These are phyloP conservation scores for Lethrus apterus DNA, from an alignment of 1,140 invertebrate genomes.

Conservation along the genomic window DNA sequence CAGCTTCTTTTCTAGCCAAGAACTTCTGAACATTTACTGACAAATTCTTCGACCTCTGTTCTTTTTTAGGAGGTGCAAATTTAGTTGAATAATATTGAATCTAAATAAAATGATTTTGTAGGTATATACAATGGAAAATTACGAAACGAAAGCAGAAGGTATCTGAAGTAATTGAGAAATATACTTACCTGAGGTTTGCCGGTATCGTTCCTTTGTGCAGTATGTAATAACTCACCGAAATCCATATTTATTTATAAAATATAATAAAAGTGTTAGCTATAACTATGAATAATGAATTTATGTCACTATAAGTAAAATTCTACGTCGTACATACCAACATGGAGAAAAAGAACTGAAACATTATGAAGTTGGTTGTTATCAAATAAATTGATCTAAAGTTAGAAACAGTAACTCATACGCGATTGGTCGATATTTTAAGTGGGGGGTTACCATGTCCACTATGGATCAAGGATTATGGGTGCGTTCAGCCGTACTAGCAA, in stretches of 20 bases:
- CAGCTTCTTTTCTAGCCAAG: slow-evolving; percentile 69
- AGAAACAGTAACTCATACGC: too few relatives aligned
- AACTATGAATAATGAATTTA: slow-evolving; percentile 16
- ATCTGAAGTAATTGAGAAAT: slow-evolving; percentile 4
- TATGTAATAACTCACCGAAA: slow-evolving; percentile 52
- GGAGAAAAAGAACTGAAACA: slow-evolving; percentile 6
- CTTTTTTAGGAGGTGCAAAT: slow-evolving; percentile 70
- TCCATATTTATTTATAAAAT: slow-evolving; percentile 45
- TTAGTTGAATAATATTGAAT: slow-evolving; percentile 63
- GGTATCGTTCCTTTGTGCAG: slow-evolving; percentile 52
- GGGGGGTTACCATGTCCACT: too few relatives aligned
- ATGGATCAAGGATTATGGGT: too few relatives aligned
- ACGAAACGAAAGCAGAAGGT: slow-evolving; percentile 11
- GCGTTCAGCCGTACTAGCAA: too few relatives aligned
- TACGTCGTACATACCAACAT: slow-evolving; percentile 20
- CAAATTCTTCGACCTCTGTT: slow-evolving; percentile 56
- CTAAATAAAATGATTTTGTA: slow-evolving; percentile 32
- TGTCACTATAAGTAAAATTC: slow-evolving; percentile 16
- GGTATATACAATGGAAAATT: slow-evolving; percentile 10
- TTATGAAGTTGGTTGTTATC: slow-evolving; percentile 5
- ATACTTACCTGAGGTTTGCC: slow-evolving; percentile 43
- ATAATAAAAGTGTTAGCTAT: neutral
- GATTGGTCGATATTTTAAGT: too few relatives aligned
- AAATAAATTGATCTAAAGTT: too few relatives aligned
- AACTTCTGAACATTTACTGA: slow-evolving; percentile 77